Base-by-base conservation (phyloP, 2,113 vertebrate genomes). In the Upupa epops region DNA sequence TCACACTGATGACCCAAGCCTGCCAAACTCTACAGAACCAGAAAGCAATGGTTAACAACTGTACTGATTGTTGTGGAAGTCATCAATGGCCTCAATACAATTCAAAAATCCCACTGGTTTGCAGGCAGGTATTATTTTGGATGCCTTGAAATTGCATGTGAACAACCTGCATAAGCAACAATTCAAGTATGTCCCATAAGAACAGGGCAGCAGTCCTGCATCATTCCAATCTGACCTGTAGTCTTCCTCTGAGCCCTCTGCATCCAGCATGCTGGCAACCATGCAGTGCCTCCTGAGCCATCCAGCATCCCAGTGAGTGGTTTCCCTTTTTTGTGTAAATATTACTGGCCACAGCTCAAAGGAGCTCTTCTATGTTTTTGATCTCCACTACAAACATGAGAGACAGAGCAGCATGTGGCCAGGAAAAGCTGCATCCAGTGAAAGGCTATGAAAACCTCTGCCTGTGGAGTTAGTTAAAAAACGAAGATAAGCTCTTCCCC, bases 331-430 rank as follows among this genome's bases (percentile, higher is more conserved):
- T 90, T 52, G 11, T 24, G 58, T 68, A 82, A 92, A 87, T 84
- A 94, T 56, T 78, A 79, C 71, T 89, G 90, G 88, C 70, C 66
- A 45, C 21, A 85, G 90, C 85, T 92, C 71, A 96, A 92, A 96
- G 85, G 74, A 94, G 63, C 24, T 92, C 87, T 85, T 82, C 85
- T 25, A 8, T 4, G 48, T 82, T 85, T 95, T 95, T 95, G 82
- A 91, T 95, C 85, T 92, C 49, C 24, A 58, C 78, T 87, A 84
- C 88, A 91, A 87, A 87, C 3, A 0, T 58, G 71, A 81, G 84
- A 20, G 40, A 82, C 74, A 34, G 61, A 93, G 77, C 84, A 92
- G 92, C 70, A 82, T 71, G 85, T 64, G 90, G 82, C 58, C 88
- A 82, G 93, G 78, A 95, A 94, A 91, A 94, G 82, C 74, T 78